Percentiles rank a stretch among this genome's conserved stretches.
These are phyloP conservation scores for Endotricha flammealis DNA, from an alignment of 2,888 invertebrate species.

Conservation along the genomic window DNA sequence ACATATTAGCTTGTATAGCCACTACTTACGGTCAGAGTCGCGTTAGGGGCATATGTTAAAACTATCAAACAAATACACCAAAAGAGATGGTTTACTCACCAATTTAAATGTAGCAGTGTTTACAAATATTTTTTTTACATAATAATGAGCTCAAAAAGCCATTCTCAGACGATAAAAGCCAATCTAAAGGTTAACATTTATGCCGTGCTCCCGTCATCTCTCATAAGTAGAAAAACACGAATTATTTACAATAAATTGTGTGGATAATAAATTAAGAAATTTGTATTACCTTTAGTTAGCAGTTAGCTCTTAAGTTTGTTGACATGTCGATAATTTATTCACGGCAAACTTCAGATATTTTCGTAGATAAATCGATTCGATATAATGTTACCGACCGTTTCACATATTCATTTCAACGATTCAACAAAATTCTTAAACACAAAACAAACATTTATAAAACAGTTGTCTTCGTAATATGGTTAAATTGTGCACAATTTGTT, in stretches of 20 bases:
- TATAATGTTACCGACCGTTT: constrained; percentile 35
- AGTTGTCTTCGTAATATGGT: neutral
- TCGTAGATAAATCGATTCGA: constrained; percentile 62
- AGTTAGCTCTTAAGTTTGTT: constrained; percentile 64
- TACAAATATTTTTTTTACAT: too few species aligned
- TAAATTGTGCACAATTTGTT: neutral
- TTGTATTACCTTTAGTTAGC: constrained; percentile 43
- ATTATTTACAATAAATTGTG: constrained; percentile 9
- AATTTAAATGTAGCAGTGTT: too few species aligned
- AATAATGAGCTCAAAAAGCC: too few species aligned
- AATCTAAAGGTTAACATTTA: neutral
- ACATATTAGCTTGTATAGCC: too few species aligned
- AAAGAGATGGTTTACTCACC: too few species aligned
- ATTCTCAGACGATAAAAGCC: neutral
- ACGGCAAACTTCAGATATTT: constrained; percentile 52
- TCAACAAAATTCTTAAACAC: neutral
- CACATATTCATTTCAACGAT: constrained; percentile 13
- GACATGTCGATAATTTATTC: constrained; percentile 58
- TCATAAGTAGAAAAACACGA: constrained; percentile 3
- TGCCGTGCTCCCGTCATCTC: neutral
- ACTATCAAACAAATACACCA: too few species aligned
- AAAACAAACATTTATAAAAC: neutral
- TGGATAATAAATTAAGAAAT: constrained; percentile 10
- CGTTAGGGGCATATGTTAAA: too few species aligned
- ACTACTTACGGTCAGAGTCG: too few species aligned